These are phyloP conservation scores for Metalampra italica DNA, from an alignment of 2,888 invertebrate species.

Conservation along the genomic window DNA sequence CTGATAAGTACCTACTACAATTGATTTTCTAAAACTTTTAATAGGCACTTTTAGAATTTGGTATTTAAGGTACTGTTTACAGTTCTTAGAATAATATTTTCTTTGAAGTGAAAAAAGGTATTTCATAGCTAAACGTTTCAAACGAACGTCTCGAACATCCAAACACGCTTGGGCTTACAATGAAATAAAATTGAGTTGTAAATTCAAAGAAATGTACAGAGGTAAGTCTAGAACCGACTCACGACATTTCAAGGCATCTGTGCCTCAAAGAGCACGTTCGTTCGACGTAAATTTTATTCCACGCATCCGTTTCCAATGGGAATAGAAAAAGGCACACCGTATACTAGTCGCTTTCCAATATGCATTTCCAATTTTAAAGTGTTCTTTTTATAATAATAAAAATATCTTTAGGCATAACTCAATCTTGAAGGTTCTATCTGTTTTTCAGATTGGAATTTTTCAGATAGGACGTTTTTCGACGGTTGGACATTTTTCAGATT, in stretches of 20 bases:
- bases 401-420: no score
- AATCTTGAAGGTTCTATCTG: no score
- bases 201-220: background rate
- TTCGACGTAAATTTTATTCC: slow-evolving; percentile 48
- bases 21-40: no score
- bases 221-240: slow-evolving; percentile 1
- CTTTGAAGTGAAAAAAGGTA: background rate
- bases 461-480: no score
- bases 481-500: no score
- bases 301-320: slow-evolving; percentile 38
- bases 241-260: slow-evolving; percentile 32
- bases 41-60: no score
- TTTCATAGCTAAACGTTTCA: background rate
- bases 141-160: no score
- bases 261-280: slow-evolving; percentile 40
- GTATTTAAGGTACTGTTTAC: no score
- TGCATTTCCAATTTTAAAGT: slow-evolving; percentile 5
- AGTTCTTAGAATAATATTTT: background rate
- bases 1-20: no score
- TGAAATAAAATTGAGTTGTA: background rate
- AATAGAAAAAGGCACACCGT: slow-evolving; percentile 40
- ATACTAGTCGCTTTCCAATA: slow-evolving; percentile 7
- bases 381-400: background rate
- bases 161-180: background rate
- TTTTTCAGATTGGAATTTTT: no score